phyloP scores from a whole-genome alignment of 2,113 vertebrate species.

The Pica pica region DNA sequence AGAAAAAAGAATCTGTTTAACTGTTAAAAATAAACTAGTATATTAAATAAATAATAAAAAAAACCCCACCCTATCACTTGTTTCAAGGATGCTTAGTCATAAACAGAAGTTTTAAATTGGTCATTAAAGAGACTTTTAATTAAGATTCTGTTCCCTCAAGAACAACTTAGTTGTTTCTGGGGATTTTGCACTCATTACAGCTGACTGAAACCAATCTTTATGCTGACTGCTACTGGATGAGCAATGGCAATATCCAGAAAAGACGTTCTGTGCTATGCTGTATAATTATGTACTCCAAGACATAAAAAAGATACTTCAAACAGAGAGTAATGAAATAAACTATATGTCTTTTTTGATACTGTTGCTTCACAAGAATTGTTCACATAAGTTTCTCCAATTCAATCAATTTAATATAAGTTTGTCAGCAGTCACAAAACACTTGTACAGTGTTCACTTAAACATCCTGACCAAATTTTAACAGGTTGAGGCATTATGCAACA shows the following conservation, averaged over 20 bases:
- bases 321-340: background rate
- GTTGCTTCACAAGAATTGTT: background rate
- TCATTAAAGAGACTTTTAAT: background rate
- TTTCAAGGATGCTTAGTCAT: background rate
- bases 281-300: background rate
- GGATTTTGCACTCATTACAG: background rate
- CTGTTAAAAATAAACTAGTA: background rate
- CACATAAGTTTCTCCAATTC: background rate
- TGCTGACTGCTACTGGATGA: background rate
- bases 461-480: background rate
- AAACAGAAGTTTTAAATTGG: background rate
- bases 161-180: background rate
- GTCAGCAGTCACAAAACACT: background rate
- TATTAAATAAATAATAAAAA: background rate
- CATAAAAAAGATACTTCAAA: background rate
- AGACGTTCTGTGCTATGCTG: background rate
- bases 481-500: background rate
- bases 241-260: background rate
- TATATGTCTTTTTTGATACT: background rate
- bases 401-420: background rate
- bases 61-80: fast-evolving
- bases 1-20: background rate
- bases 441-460: background rate
- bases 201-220: background rate
- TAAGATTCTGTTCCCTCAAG: background rate